Evolutionary conservation across 2,888 invertebrate species (phyloP).

Genomic region (Hypomecis atomaria): DNA sequence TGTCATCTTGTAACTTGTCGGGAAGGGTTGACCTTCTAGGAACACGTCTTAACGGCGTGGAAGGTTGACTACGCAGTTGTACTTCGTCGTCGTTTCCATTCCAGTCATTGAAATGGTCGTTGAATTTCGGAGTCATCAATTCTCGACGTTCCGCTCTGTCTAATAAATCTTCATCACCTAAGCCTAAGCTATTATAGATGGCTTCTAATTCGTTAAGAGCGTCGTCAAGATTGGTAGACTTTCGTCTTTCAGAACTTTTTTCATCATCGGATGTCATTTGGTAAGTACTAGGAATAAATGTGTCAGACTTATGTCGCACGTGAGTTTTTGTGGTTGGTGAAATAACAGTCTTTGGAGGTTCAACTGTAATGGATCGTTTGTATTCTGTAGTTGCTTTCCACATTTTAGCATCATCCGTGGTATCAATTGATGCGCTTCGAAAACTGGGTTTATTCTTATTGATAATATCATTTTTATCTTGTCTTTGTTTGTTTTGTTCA

Average conservation of each 20-base stretch:
- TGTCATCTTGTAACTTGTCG: slow-evolving; percentile 90
- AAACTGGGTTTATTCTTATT: slow-evolving; percentile 65
- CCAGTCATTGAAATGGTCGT: slow-evolving; percentile 79
- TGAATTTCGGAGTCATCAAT: slow-evolving; percentile 83
- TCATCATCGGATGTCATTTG: slow-evolving; percentile 80
- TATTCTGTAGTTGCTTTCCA: slow-evolving; percentile 82
- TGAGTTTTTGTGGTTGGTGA: slow-evolving; percentile 75
- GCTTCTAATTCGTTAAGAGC: slow-evolving; percentile 95
- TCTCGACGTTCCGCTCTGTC: slow-evolving; percentile 92
- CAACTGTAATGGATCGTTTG: slow-evolving; percentile 71
- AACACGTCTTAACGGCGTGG: slow-evolving; percentile 73
- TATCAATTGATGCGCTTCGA: slow-evolving; percentile 63
- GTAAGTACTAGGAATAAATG: slow-evolving; percentile 65
- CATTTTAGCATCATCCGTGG: slow-evolving; percentile 73
- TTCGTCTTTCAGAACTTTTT: slow-evolving; percentile 81
- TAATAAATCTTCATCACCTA: slow-evolving; percentile 92
- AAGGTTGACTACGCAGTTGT: slow-evolving; percentile 76
- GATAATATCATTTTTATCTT: slow-evolving; percentile 59
- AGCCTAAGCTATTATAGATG: slow-evolving; percentile 94
- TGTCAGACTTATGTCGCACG: slow-evolving; percentile 78
- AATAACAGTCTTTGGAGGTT: slow-evolving; percentile 63
- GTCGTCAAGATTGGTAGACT: slow-evolving; percentile 93
- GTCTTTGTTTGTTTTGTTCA: slow-evolving; percentile 57
- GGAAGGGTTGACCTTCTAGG: slow-evolving; percentile 82
- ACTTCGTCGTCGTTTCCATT: slow-evolving; percentile 80